phyloP scores from a whole-genome alignment of 2,888 invertebrate species.

The Coenonympha arcania region DNA sequence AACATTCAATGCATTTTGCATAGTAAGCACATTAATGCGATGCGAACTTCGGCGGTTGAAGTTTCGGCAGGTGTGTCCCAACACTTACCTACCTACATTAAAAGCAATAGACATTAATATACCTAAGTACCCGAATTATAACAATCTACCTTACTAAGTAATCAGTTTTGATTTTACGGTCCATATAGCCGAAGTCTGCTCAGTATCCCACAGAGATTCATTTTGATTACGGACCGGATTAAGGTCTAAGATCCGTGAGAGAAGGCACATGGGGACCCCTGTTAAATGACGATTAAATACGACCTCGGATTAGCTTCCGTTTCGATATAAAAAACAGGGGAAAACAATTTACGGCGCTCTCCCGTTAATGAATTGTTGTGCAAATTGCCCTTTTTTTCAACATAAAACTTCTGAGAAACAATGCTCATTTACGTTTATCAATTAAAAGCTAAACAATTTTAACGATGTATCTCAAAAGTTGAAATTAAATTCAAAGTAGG shows the following conservation, averaged over 20 bases:
- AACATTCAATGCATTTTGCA: too few relatives aligned
- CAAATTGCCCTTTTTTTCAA: conserved; percentile 3
- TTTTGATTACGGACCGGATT: conserved; percentile 63
- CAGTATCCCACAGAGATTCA: conserved; percentile 47
- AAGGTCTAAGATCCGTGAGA: conserved; percentile 45
- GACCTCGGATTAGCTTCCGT: conserved; percentile 26
- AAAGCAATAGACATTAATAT: too few relatives aligned
- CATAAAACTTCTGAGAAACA: neutral
- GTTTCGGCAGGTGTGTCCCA: too few relatives aligned
- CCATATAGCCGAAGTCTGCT: conserved; percentile 31
- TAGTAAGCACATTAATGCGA: too few relatives aligned
- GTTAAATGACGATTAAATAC: conserved; percentile 40
- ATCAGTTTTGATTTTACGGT: conserved; percentile 29
- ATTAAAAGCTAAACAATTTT: too few relatives aligned
- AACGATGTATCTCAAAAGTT: too few relatives aligned
- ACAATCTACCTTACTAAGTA: conserved; percentile 24
- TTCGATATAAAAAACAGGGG: conserved; percentile 23
- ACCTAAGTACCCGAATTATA: too few relatives aligned
- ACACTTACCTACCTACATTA: too few relatives aligned
- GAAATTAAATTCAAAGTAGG: too few relatives aligned
- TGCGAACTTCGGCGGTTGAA: too few relatives aligned
- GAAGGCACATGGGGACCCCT: conserved; percentile 35
- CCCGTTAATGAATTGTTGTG: conserved; percentile 15
- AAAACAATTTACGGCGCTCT: conserved; percentile 20
- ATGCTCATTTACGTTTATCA: neutral